Evolutionary conservation across 1,140 invertebrate species (phyloP).

Genomic region (Ceratina japonica): DNA sequence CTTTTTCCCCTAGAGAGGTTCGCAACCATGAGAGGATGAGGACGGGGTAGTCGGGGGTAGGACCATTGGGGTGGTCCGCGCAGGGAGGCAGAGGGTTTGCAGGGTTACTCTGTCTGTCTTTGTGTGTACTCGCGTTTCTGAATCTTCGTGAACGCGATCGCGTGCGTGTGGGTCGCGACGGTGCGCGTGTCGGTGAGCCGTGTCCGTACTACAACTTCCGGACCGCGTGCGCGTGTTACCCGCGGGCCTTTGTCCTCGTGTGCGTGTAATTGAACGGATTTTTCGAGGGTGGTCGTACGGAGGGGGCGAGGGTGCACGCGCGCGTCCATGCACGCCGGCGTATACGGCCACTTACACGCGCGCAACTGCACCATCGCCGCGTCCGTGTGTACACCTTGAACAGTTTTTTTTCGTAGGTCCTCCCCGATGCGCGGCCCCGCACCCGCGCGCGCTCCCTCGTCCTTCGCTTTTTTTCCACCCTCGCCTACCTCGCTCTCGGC

Average conservation of each 20-base stretch:
- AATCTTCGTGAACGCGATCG: conserved; percentile 54
- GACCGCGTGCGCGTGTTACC: conserved; percentile 10
- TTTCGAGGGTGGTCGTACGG: conserved; percentile 58
- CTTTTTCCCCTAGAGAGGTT: conserved; percentile 77
- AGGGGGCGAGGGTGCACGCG: not conserved
- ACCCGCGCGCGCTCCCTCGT: not conserved
- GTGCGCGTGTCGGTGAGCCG: conserved; percentile 24
- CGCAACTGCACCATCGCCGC: conserved; percentile 16
- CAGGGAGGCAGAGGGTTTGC: conserved; percentile 41
- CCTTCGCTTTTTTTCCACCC: not conserved
- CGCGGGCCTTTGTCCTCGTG: not conserved
- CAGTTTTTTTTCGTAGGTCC: conserved; percentile 44
- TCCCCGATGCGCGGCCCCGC: too few relatives aligned
- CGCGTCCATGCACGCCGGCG: conserved; percentile 14
- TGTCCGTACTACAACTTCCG: conserved; percentile 15
- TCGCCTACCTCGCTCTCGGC: not conserved
- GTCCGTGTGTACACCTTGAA: conserved; percentile 55
- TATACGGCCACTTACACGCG: conserved; percentile 8
- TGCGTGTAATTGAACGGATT: conserved; percentile 60
- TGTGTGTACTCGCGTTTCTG: conserved; percentile 64
- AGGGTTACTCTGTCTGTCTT: conserved; percentile 58
- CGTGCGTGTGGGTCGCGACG: not conserved
- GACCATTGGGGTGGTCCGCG: conserved; percentile 30
- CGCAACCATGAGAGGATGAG: conserved; percentile 60
- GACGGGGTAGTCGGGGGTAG: conserved; percentile 46